A percentile compares a stretch with the other conserved stretches of the same genome.
Evolutionary conservation across 1,140 invertebrate species (phyloP).

Genomic region (Eumaeus atala): DNA sequence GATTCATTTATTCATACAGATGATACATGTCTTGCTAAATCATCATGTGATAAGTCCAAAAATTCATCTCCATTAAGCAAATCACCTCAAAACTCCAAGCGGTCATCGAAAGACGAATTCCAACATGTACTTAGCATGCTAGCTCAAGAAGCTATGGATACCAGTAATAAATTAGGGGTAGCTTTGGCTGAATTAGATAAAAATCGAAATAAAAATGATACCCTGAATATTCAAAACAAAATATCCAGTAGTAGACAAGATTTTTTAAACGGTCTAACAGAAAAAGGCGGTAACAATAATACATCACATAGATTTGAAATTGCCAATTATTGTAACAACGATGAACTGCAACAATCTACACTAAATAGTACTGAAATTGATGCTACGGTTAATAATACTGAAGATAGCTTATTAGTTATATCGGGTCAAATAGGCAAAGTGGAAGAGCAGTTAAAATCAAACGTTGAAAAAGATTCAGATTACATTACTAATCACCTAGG

Average conservation of each 20-base stretch:
- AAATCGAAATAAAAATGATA: slow-evolving; percentile 58
- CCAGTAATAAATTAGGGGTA: slow-evolving; percentile 68
- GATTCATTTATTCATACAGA: slow-evolving; percentile 68
- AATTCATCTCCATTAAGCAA: slow-evolving; percentile 66
- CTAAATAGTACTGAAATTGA: slow-evolving; percentile 21
- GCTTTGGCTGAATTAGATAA: slow-evolving; percentile 70
- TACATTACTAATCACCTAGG: slow-evolving; percentile 17
- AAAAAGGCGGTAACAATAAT: slow-evolving; percentile 33
- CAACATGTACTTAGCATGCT: slow-evolving; percentile 76
- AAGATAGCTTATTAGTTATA: slow-evolving; percentile 69
- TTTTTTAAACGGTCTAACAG: slow-evolving; percentile 55
- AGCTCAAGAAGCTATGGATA: slow-evolving; percentile 76
- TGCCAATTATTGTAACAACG: slow-evolving; percentile 16
- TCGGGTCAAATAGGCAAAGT: slow-evolving; percentile 68
- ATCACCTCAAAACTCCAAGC: slow-evolving; percentile 63
- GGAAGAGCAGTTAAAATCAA: slow-evolving; percentile 66
- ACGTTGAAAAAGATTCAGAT: slow-evolving; percentile 59
- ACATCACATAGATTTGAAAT: slow-evolving; percentile 21
- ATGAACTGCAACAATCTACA: slow-evolving; percentile 7
- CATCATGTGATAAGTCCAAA: slow-evolving; percentile 70
- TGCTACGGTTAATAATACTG: slow-evolving; percentile 58
- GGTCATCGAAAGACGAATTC: slow-evolving; percentile 70
- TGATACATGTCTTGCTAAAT: slow-evolving; percentile 62
- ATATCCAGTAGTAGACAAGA: slow-evolving; percentile 52
- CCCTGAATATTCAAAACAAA: slow-evolving; percentile 46